Conservation (phyloP, 2,797 vertebrate species). For the Protosalanx chinensis region DNA sequence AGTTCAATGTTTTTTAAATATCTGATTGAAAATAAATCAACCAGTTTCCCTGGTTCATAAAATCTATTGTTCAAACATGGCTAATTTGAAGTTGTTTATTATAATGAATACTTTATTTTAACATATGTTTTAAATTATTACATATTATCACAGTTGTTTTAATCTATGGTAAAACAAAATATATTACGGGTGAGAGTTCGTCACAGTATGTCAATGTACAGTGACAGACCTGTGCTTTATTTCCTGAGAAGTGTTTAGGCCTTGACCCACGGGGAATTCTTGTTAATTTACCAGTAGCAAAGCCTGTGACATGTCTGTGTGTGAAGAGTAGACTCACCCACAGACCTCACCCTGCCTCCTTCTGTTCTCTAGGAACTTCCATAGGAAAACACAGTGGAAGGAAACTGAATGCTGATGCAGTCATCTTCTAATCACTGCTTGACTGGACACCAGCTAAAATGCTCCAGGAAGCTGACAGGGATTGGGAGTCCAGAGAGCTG, state of each 20-base stretch:
- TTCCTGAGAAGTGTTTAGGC: conserved; percentile 44
- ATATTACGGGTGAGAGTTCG: conserved; percentile 41
- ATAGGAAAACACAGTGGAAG: conserved; percentile 61
- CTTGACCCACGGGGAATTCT: conserved; percentile 26
- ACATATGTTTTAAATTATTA: neutral
- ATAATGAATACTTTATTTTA: neutral
- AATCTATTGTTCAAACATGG: neutral
- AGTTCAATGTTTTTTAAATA: neutral
- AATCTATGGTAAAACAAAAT: neutral
- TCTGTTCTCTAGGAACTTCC: conserved; percentile 29
- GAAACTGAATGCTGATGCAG: conserved; percentile 68
- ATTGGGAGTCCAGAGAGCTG: conserved; percentile 58
- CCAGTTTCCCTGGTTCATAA: neutral
- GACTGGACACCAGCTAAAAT: conserved; percentile 63
- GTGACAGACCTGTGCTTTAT: conserved; percentile 17
- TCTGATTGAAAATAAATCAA: neutral
- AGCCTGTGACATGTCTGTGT: conserved; percentile 7
- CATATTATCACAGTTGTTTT: conserved; percentile 6
- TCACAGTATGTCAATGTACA: conserved; percentile 26
- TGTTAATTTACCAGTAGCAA: conserved; percentile 23
- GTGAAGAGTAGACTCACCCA: conserved; percentile 14
- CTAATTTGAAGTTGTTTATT: neutral
- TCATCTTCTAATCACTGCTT: conserved; percentile 62
- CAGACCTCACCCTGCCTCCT: conserved; percentile 1
- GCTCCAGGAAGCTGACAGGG: conserved; percentile 60